Evolutionary conservation across 2,113 vertebrate genomes (phyloP).

Genomic region (Heterochromis multidens): DNA sequence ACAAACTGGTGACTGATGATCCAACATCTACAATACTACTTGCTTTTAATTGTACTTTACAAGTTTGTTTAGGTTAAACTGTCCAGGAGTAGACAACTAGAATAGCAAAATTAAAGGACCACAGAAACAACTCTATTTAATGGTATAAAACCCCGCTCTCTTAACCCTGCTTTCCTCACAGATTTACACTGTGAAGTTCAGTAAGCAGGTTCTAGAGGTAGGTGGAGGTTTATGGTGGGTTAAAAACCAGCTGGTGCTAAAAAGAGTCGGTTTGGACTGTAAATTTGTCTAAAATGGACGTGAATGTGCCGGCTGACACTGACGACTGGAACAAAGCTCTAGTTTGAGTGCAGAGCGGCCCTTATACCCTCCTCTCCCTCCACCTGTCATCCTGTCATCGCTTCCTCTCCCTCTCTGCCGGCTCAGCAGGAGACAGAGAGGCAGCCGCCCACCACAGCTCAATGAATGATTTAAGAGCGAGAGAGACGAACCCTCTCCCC

Average conservation of each 20-base stretch:
- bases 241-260: background rate
- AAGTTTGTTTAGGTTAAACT: too few relatives aligned
- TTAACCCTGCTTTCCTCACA: background rate
- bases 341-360: background rate
- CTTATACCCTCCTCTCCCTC: background rate
- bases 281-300: background rate
- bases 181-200: background rate
- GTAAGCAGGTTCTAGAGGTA: fast-evolving
- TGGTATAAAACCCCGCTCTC: background rate
- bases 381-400: constrained; percentile 10
- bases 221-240: background rate
- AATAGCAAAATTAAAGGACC: background rate
- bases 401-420: background rate
- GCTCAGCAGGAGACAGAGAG: constrained; percentile 39
- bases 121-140: background rate
- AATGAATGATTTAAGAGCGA: constrained; percentile 39
- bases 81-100: background rate
- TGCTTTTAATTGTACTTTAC: background rate
- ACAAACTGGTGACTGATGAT: background rate
- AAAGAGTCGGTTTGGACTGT: background rate
- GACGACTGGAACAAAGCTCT: background rate
- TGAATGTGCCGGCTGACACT: background rate
- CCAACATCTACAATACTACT: too few relatives aligned
- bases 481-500: background rate
- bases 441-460: constrained; percentile 21